A percentile compares a stretch with the other conserved stretches of the same genome.
phyloP scores from a whole-genome alignment of 2,113 vertebrate genomes.

The Myotis yumanensis region DNA sequence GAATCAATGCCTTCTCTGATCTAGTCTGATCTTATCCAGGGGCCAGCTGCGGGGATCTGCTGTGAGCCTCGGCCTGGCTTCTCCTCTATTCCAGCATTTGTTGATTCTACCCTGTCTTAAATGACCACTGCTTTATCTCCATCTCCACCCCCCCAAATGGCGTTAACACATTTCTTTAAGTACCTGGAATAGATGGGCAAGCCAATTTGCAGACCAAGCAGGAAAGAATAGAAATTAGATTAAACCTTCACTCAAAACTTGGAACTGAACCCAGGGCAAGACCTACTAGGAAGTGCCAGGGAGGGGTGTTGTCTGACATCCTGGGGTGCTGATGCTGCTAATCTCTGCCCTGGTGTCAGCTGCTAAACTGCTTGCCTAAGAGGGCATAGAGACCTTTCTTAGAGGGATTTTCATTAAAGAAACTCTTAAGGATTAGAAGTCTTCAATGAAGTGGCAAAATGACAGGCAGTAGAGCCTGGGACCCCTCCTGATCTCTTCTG shows the following conservation, averaged over 20 bases:
- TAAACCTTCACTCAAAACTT: constrained; percentile 44
- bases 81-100: neutral
- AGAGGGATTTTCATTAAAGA: constrained; percentile 21
- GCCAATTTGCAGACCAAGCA: constrained; percentile 51
- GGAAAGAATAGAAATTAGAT: constrained; percentile 62
- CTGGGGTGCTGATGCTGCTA: neutral
- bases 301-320: neutral
- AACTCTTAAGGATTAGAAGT: neutral
- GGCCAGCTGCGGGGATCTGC: neutral
- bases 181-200: neutral
- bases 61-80: neutral
- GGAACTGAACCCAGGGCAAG: constrained; percentile 18
- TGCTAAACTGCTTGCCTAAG: neutral
- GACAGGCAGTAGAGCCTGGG: neutral
- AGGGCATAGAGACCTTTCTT: neutral
- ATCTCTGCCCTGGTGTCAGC: neutral
- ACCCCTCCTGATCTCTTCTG: neutral
- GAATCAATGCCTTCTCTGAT: neutral
- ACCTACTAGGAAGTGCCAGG: neutral
- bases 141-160: neutral
- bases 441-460: neutral
- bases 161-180: constrained; percentile 45
- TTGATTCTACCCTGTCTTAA: neutral
- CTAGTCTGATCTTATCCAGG: too few relatives aligned
- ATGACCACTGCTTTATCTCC: neutral